Base-by-base conservation (phyloP, 2,113 vertebrate genomes). In the Clarias macrocephalus region DNA sequence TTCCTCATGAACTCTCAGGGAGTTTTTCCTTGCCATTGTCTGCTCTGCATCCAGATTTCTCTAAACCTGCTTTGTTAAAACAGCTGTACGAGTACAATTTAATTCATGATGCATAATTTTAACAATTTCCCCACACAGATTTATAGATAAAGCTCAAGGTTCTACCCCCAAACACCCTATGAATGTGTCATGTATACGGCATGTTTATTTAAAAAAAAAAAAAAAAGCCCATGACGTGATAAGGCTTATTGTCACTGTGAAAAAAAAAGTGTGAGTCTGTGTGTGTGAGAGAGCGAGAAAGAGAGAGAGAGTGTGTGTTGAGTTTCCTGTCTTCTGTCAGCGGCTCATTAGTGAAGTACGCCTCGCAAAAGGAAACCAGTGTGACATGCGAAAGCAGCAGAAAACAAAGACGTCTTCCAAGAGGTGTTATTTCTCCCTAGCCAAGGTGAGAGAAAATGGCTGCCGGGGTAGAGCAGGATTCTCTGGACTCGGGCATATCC, bases 321-420 rank as follows among this genome's bases (percentile, higher is more conserved):
- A 87, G 72, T 90, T 95, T 95, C 93, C 94, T 93, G 93, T 91
- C 84, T 60, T 81, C 25, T 23, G 5, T 73, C 9, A 85, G 79
- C 3, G 21, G 18, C 59, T 88, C 25, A 60, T 77, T 77, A 79
- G 54, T 75, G 57, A 73, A 86, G 68, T 68, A 65, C 57, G 37
- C 79, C 83, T 89, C 79, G 5, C 89, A 80, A 5, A n/a, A 93
- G 90, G 93, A 93, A 95, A 90, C 88, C 86, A 88, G 84, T 83
- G 85, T 33, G 57, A 18, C 37, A 80, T 86, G 7, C 8, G 81
- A 84, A 33, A 83, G 70, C 1, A 77, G 75, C 83, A 79, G 84
- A 75, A 68, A 65, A 52, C 62, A 68, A 84, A 84, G 25, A 11
- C 42, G 28, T 30, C 84, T 86, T 52, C 15, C 63, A 16, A 83